A percentile compares a stretch with the other conserved stretches of the same genome.
Evolutionary conservation across 2,113 vertebrate genomes (phyloP).

Genomic region (Calypte anna): DNA sequence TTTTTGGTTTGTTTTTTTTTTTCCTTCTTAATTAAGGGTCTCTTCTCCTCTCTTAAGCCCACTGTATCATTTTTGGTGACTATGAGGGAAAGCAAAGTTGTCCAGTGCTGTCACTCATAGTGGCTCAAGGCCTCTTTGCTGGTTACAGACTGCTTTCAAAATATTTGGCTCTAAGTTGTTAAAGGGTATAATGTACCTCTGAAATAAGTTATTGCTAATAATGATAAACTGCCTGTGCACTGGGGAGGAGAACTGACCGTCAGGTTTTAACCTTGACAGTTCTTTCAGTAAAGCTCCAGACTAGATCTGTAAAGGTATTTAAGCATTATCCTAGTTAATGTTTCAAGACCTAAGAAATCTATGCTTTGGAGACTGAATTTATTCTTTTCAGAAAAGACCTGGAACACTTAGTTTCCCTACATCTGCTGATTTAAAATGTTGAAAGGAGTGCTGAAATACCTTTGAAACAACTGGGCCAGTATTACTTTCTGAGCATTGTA

Average conservation of each 20-base stretch:
- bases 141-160: neutral
- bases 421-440: conserved; percentile 3
- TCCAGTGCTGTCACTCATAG: neutral
- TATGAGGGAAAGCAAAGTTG: neutral
- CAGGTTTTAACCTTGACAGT: conserved; percentile 3
- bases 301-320: conserved; percentile 58
- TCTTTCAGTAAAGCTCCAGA: conserved; percentile 14
- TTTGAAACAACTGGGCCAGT: neutral
- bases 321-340: conserved; percentile 10
- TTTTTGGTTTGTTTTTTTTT: neutral
- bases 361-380: conserved; percentile 1
- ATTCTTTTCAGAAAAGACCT: conserved; percentile 11
- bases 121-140: neutral
- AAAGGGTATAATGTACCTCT: neutral
- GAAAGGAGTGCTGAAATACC: conserved; percentile 45
- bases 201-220: neutral
- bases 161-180: neutral
- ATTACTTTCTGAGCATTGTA: conserved; percentile 34
- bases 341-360: neutral
- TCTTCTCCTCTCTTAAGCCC: conserved; percentile 42
- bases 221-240: neutral
- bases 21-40: neutral
- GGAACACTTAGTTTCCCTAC: neutral
- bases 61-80: neutral
- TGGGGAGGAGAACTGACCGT: conserved; percentile 53